A percentile compares a stretch with the other conserved stretches of the same genome.
Evolutionary conservation across 2,888 invertebrate genomes (phyloP).

Genomic region (Nemurella pictetii): DNA sequence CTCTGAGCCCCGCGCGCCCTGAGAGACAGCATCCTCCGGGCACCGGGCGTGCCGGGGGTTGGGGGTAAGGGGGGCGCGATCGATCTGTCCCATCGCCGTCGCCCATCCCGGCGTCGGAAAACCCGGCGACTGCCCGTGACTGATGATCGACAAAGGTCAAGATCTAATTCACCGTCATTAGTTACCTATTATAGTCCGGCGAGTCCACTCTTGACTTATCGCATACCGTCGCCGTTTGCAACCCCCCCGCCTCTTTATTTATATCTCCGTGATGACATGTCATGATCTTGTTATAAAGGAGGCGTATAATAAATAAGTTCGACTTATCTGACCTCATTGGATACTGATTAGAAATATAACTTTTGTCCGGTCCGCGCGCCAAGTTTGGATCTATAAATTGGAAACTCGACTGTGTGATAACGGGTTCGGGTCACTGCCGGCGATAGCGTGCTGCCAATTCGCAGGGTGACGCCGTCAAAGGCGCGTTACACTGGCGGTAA

Average conservation of each 20-base stretch:
- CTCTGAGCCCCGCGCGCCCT: background rate
- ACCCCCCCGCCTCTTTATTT: background rate
- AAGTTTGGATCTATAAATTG: background rate
- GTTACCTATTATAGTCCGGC: conserved; percentile 10
- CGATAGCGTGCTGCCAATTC: background rate
- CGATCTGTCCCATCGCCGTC: background rate
- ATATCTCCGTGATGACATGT: background rate
- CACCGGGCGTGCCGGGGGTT: too few relatives aligned
- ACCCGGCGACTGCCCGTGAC: background rate
- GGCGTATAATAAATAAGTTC: background rate
- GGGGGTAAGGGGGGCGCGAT: too few relatives aligned
- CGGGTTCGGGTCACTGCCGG: background rate
- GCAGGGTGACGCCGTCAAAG: background rate
- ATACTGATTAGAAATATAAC: background rate
- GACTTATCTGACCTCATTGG: background rate
- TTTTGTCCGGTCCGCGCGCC: background rate
- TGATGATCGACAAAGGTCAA: conserved; percentile 4
- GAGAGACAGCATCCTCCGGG: background rate
- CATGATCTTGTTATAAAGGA: background rate
- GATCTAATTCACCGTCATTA: conserved; percentile 6
- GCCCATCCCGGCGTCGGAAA: background rate
- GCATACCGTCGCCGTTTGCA: background rate
- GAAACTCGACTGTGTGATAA: background rate
- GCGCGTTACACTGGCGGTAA: background rate
- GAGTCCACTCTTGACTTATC: background rate